Evolutionary conservation across 2,797 vertebrate species (phyloP).

Genomic region (Champsocephalus esox): DNA sequence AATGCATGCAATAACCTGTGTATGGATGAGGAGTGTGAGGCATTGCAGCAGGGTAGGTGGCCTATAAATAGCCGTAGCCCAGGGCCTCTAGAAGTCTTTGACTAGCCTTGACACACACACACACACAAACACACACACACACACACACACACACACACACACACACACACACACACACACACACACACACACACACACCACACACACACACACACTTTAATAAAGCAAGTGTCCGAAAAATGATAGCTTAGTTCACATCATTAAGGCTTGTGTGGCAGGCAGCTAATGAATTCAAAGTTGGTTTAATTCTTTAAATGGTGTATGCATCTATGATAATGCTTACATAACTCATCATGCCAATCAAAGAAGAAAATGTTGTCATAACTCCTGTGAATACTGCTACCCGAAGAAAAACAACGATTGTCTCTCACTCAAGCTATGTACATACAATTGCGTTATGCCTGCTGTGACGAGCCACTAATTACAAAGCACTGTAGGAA

Average conservation of each 20-base stretch:
- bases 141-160: not conserved
- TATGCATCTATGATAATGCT: constrained; percentile 6
- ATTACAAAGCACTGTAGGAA: constrained; percentile 36
- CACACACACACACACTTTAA: not conserved
- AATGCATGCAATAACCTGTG: constrained; percentile 61
- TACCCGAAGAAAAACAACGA: constrained; percentile 4
- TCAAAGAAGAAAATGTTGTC: constrained; percentile 12
- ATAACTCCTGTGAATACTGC: constrained; percentile 19
- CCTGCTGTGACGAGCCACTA: constrained; percentile 17
- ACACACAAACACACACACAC: constrained; percentile 19
- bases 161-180: no score
- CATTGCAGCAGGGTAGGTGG: constrained; percentile 69
- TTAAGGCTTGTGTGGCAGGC: constrained; percentile 11
- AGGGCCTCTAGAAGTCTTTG: constrained; percentile 69
- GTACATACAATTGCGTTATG: constrained; percentile 21
- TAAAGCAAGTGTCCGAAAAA: constrained; percentile 17
- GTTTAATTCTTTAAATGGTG: constrained; percentile 3
- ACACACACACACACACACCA: no score
- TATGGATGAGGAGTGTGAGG: constrained; percentile 60
- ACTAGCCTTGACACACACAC: constrained; percentile 59
- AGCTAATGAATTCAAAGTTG: constrained; percentile 1
- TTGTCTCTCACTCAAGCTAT: not conserved
- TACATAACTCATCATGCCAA: constrained; percentile 33
- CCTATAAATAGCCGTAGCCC: constrained; percentile 77
- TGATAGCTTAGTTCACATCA: not conserved